Evolutionary conservation across 2,797 vertebrate genomes (phyloP).

Genomic region (Amniataba percoides): DNA sequence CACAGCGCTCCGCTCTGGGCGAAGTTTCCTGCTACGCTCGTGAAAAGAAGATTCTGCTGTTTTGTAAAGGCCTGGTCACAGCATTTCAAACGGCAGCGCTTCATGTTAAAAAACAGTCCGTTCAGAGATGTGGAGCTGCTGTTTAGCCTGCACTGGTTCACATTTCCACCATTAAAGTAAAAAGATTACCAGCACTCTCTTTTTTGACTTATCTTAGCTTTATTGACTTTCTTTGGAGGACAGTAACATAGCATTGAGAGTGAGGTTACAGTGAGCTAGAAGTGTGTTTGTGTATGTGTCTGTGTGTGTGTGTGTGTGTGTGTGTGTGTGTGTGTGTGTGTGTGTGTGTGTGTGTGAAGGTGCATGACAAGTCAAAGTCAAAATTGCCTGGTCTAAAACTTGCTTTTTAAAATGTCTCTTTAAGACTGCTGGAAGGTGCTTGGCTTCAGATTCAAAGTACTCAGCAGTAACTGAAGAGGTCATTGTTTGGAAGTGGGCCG

Average conservation of each 20-base stretch:
- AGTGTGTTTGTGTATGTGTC: no score
- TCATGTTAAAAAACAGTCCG: neutral
- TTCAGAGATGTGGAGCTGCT: neutral
- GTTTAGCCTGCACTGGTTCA: no score
- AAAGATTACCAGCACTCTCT: no score
- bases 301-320: no score
- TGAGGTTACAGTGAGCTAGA: no score
- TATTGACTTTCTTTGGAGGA: no score
- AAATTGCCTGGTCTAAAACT: slow-evolving; percentile 2
- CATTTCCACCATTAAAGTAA: no score
- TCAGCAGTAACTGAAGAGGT: slow-evolving; percentile 4
- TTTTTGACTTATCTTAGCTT: no score
- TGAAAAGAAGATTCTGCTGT: slow-evolving; percentile 19
- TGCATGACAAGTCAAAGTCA: no score
- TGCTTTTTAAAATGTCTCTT: neutral
- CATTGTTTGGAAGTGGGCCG: slow-evolving; percentile 1
- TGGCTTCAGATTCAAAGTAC: slow-evolving; percentile 7
- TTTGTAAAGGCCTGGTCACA: neutral
- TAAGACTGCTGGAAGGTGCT: slow-evolving; percentile 8
- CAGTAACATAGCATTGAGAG: no score
- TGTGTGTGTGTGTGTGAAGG: no score
- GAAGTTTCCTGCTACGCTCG: slow-evolving; percentile 32
- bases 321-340: no score
- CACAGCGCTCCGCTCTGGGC: slow-evolving; percentile 8
- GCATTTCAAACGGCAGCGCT: neutral